Percentiles rank a stretch among this genome's conserved stretches.
Evolutionary conservation across 53 echinoderm and acorn worm genomes (phyloP).

Genomic region (Stichopus horrens): DNA sequence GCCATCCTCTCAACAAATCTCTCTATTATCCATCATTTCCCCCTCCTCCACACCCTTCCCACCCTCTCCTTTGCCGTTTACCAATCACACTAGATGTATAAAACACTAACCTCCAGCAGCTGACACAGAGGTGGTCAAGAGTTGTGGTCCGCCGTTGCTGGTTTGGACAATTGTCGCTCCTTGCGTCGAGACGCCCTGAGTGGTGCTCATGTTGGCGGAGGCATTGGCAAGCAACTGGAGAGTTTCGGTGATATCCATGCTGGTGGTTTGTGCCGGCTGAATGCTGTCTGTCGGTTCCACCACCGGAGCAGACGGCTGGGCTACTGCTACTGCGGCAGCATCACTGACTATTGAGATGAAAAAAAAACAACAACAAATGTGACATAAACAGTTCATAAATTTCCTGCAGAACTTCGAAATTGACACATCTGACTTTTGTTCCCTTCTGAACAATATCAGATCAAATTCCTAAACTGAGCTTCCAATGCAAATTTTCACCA

Average conservation of each 20-base stretch:
- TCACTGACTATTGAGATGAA: background rate
- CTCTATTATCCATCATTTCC: background rate
- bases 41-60: background rate
- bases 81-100: background rate
- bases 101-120: background rate
- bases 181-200: slow-evolving; percentile 43
- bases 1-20: no score
- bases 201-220: slow-evolving; percentile 79
- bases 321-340: background rate
- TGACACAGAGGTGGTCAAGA: slow-evolving; percentile 17
- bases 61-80: background rate
- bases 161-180: slow-evolving; percentile 45
- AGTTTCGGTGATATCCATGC: slow-evolving; percentile 93
- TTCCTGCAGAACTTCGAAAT: no score
- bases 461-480: no score
- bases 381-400: background rate
- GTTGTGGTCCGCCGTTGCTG: background rate
- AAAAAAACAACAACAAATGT: background rate
- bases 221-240: slow-evolving; percentile 95
- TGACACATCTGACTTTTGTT: no score
- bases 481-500: no score
- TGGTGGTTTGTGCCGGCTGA: slow-evolving; percentile 58
- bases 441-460: no score
- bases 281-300: background rate
- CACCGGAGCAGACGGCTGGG: background rate